phyloP scores from a whole-genome alignment of 1,140 invertebrate genomes.

The Apis cerana region DNA sequence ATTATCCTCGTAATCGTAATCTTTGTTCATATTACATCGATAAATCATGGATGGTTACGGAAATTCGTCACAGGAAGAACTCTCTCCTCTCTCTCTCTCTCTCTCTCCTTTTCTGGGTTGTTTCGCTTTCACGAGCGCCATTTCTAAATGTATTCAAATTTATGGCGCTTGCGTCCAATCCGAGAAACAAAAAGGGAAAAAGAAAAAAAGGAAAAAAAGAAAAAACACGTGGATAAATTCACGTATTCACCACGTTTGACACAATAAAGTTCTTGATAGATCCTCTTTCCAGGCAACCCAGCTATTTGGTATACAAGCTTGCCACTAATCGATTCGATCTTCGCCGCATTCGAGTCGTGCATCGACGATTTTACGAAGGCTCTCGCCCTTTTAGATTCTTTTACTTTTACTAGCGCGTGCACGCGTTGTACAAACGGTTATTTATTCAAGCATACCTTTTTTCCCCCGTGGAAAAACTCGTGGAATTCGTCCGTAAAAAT shows the following conservation, averaged over 20 bases:
- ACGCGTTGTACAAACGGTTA: conserved; percentile 44
- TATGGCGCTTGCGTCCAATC: conserved; percentile 12
- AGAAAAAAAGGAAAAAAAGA: too few species aligned
- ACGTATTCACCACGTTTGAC: conserved; percentile 9
- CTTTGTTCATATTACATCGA: background rate
- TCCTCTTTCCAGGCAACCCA: conserved; percentile 7
- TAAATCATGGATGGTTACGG: background rate
- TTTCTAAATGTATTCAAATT: conserved; percentile 40
- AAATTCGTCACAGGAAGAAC: too few species aligned
- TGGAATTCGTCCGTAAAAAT: background rate
- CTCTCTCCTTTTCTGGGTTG: background rate
- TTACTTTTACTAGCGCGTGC: conserved; percentile 27
- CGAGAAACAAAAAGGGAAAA: background rate
- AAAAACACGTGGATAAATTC: background rate
- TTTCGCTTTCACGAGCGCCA: conserved; percentile 9
- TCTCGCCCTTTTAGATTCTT: background rate
- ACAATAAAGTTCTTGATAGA: conserved; percentile 39
- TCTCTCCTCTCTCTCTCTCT: background rate
- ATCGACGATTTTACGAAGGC: conserved; percentile 23
- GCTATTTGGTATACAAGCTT: conserved; percentile 23
- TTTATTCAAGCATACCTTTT: background rate
- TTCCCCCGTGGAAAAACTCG: background rate
- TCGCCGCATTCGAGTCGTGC: conserved; percentile 14
- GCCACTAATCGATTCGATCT: conserved; percentile 38
- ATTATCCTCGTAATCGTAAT: too few species aligned